Base-by-base conservation (phyloP, 2,797 vertebrate genomes). In the Garrulus glandarius region DNA sequence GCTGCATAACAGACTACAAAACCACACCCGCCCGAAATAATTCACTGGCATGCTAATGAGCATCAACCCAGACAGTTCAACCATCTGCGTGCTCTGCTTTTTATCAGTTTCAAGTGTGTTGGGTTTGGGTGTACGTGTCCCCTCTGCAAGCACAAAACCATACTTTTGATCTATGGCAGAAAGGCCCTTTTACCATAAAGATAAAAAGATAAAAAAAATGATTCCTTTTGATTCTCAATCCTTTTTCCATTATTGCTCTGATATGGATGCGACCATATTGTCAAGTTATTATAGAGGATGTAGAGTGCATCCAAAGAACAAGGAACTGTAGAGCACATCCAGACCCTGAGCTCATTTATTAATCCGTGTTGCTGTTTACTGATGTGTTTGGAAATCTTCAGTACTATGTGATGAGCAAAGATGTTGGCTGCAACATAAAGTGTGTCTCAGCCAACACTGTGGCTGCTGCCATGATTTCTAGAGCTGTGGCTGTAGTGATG, bases 61-160 rank as follows among this genome's bases (percentile, higher is more conserved):
- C n/a, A 64, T 80, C 70, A 87, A 29, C 49, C 32, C 71, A 93
- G 91, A 43, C 79, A 80, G 37, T 52, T 59, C 76, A 85, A 78
- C 52, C 71, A 84, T 89, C 84, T 95, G 84, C 3, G 2, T 36
- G 72, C 76, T 96, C 82, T 95, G 95, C 68, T 95, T 95, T 95
- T 64, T 83, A 93, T 95, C 49, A 32, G 53, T 56, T 89, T 85
- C 85, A 50, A 87, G 56, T 75, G 56, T 74, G 52, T 46, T 63
- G 43, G 50, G 37, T 93, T 91, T 79, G 74, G 46, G 78, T 79
- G 57, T 76, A 63, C 47, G 23, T n/a, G 59, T 63, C 36, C 26
- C 14, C 24, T 47, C 34, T 55, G 70, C 39, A 76, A 76, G 29
- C 32, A 80, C 21, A 74, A 92, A 91, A 29, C 39, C 46, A 43